Base-by-base conservation (phyloP, 64 coral and sea anemone species). In the Pocillopora damicornis region DNA sequence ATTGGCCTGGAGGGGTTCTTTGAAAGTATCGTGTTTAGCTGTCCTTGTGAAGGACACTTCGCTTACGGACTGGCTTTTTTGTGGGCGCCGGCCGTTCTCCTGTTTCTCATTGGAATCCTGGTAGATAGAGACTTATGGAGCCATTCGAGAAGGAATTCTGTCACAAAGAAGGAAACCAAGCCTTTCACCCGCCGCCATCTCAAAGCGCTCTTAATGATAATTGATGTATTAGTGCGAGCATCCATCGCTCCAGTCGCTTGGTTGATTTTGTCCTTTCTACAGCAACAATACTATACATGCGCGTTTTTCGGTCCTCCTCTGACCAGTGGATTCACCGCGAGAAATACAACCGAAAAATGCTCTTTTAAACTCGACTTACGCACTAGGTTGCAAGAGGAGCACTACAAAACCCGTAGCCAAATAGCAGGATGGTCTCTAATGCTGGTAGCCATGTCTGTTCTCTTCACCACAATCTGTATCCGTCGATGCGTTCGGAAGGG, bases 241-340 rank as follows among this genome's bases (percentile, higher is more conserved):
- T n/a, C 35, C 13, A 83, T 83, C 16, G 80, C 62, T 13, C 80
- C 80, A 0, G 26, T 66, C 20, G 62, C 63, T 13, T 83, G 80
- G 80, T 45, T 83, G 62, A 35, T 83, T n/a, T 20, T 67, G 26
- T 83, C 80, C 51, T 83, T 83, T 17, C 36, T 68, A 68, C 80
- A 83, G 36, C 80, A 69, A 0, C 35, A 83, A 35, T 68, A 83
- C 37, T 83, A 83, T 15, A 69, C 80, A 56, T 83, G 62, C 80
- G 80, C 80, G 0, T 83, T 45, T 18, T 67, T 83, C 17, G 80
- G 80, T 13, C 80, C 80, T n/a, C 17, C 80, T 1, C 17, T 68
- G 10, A 36, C 22, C 9, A 66, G 80, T 35, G 36, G 37, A 7
- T 8, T 17, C 0, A 63, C 60, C 1, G 6, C 23, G 35, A 65